Percentiles rank a stretch among this genome's conserved stretches.
Conservation (phyloP, 2,797 vertebrate species). For the Gobio occitaniae region DNA sequence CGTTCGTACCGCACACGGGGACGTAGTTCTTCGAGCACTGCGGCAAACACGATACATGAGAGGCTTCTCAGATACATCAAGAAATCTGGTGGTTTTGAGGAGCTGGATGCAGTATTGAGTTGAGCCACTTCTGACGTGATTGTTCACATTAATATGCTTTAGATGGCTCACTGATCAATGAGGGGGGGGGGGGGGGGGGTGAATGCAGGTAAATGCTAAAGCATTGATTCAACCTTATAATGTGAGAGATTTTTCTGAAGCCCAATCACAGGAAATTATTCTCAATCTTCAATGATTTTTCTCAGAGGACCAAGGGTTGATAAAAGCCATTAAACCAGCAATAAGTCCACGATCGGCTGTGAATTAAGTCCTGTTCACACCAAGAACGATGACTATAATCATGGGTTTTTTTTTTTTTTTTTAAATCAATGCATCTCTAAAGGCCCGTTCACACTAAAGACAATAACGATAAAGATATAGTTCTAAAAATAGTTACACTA, state of each 20-base stretch:
- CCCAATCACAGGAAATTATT: not conserved
- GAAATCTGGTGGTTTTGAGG: not conserved
- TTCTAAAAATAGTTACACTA: not conserved
- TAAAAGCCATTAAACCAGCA: not conserved
- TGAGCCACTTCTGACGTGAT: not conserved
- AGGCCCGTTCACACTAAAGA: not conserved
- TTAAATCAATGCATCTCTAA: not conserved
- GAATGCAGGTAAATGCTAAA: slow-evolving; percentile 8
- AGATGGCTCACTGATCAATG: slow-evolving; percentile 13
- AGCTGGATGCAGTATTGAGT: not conserved
- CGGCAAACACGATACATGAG: slow-evolving; percentile 32
- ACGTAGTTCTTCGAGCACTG: slow-evolving; percentile 95
- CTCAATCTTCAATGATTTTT: not conserved
- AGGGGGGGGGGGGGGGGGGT: too few species aligned
- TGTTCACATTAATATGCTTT: slow-evolving; percentile 6
- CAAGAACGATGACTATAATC: not conserved
- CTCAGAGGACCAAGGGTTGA: not conserved
- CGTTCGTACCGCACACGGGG: slow-evolving; percentile 95
- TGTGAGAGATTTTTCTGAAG: not conserved
- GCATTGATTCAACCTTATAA: not conserved
- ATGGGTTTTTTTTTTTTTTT: not conserved
- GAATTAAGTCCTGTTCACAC: not conserved
- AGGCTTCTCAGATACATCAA: not conserved
- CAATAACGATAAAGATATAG: not conserved
- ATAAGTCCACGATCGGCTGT: not conserved